Percentiles rank a stretch among this genome's conserved stretches.
These are phyloP conservation scores for Centrocercus urophasianus DNA, from an alignment of 2,113 vertebrate species.

Conservation along the genomic window DNA sequence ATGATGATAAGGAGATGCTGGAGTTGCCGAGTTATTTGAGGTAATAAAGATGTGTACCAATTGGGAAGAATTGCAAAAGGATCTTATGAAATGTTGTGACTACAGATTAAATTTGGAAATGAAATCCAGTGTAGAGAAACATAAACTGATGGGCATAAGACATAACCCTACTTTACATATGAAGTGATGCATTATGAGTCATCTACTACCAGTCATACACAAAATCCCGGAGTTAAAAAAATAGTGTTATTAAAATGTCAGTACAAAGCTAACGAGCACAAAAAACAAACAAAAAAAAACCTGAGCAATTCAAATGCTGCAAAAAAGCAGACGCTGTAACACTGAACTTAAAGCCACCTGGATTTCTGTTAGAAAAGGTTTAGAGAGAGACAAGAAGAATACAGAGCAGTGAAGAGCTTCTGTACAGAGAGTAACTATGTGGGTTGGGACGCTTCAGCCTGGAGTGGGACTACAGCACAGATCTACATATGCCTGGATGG, in stretches of 20 bases:
- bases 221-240: not conserved
- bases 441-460: not conserved
- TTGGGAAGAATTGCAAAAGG: slow-evolving; percentile 13
- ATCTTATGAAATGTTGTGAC: not conserved
- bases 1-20: not conserved
- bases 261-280: not conserved
- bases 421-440: not conserved
- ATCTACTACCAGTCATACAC: not conserved
- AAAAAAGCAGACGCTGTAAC: not conserved
- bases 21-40: not conserved
- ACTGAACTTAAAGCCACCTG: not conserved
- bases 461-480: not conserved
- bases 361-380: not conserved
- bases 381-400: not conserved
- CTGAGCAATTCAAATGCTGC: not conserved
- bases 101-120: not conserved
- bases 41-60: not conserved
- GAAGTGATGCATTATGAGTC: not conserved
- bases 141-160: not conserved
- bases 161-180: not conserved
- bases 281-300: not conserved
- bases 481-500: not conserved
- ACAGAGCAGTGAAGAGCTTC: not conserved
- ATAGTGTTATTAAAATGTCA: not conserved
- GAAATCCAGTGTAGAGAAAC: not conserved